A percentile compares a stretch with the other conserved stretches of the same genome.
Evolutionary conservation across 2,888 invertebrate genomes (phyloP).

Genomic region (Crepidodera aurea): DNA sequence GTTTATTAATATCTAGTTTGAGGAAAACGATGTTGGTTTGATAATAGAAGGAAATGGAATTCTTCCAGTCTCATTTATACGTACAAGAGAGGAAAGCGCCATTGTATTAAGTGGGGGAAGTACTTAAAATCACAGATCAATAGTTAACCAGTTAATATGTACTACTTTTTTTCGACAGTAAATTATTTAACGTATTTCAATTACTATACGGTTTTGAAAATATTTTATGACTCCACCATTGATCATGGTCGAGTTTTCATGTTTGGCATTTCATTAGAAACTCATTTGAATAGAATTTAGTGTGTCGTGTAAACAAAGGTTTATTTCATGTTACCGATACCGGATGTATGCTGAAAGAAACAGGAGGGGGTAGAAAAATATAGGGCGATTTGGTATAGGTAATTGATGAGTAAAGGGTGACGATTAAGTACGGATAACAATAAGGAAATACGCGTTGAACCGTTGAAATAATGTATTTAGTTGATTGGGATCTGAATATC

Average conservation of each 20-base stretch:
- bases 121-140: no score
- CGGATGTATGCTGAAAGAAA: constrained; percentile 17
- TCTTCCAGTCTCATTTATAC: no score
- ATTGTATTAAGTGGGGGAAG: no score
- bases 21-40: no score
- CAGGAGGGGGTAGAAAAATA: constrained; percentile 9
- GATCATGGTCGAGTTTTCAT: constrained; percentile 24
- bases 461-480: neutral
- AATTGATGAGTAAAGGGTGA: constrained; percentile 24
- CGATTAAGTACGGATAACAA: constrained; percentile 8
- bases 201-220: no score
- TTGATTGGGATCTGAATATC: no score
- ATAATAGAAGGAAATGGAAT: no score
- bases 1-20: no score
- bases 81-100: no score
- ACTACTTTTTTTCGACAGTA: no score
- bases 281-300: constrained; percentile 37
- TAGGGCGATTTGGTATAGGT: constrained; percentile 24
- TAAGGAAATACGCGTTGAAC: constrained; percentile 18
- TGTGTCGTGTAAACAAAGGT: constrained; percentile 48
- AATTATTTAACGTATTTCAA: no score
- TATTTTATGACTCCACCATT: constrained; percentile 1
- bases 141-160: no score
- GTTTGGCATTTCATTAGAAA: constrained; percentile 37
- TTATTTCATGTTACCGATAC: constrained; percentile 48